phyloP scores from a whole-genome alignment of 2,113 vertebrate genomes.

The Malurus elegans region DNA sequence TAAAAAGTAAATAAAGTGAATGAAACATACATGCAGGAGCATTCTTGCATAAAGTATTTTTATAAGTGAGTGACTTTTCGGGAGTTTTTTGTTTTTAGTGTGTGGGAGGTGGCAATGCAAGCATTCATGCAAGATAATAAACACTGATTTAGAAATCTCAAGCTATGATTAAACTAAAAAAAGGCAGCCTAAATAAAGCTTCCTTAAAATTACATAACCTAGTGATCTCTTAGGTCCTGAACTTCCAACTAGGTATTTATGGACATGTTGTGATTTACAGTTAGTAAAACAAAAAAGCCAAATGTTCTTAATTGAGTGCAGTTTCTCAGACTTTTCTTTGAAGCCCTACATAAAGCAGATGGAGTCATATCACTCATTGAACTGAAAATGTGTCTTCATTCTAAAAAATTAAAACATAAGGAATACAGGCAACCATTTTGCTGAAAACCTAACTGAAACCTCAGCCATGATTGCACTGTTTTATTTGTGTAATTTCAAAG shows the following conservation, averaged over 20 bases:
- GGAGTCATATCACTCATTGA: background rate
- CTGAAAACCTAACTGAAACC: background rate
- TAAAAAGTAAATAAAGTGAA: conserved; percentile 58
- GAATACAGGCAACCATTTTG: background rate
- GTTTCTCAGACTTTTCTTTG: background rate
- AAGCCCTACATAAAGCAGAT: background rate
- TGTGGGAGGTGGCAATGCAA: conserved; percentile 61
- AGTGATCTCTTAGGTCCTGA: conserved; percentile 35
- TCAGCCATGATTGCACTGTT: background rate
- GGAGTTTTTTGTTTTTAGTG: background rate
- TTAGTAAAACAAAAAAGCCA: background rate
- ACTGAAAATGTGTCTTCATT: background rate
- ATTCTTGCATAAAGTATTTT: conserved; percentile 2
- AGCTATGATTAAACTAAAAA: conserved; percentile 72
- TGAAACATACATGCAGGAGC: conserved; percentile 10
- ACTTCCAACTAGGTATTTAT: conserved; percentile 14
- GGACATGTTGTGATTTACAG: background rate
- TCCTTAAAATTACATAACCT: conserved; percentile 41
- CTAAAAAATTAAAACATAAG: background rate
- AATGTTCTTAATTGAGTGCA: background rate
- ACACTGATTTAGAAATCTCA: conserved; percentile 59
- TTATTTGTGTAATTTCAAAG: background rate
- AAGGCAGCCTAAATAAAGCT: conserved; percentile 54
- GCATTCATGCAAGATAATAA: conserved; percentile 69
- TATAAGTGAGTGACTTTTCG: conserved; percentile 3